Conservation (phyloP, 2,113 vertebrate species). For the Takifugu flavidus region DNA sequence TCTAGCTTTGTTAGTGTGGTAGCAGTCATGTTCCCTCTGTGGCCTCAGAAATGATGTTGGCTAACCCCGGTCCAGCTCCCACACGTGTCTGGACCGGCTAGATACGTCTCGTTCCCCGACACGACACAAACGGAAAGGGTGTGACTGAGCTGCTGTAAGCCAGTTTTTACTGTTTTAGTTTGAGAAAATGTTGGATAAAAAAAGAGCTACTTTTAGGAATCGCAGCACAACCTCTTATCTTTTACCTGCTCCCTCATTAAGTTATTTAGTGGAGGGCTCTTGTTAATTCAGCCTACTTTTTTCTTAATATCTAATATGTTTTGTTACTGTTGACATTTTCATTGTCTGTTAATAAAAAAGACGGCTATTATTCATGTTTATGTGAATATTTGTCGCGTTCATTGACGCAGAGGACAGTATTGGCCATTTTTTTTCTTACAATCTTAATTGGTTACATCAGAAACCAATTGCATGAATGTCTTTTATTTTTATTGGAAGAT, state of each 20-base stretch:
- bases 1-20: slow-evolving; percentile 52
- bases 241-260: slow-evolving; percentile 74
- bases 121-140: neutral
- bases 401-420: neutral
- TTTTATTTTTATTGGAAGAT: neutral
- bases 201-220: slow-evolving; percentile 25
- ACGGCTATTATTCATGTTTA: slow-evolving; percentile 57
- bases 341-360: slow-evolving; percentile 79
- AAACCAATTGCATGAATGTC: neutral
- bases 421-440: neutral
- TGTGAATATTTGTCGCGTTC: slow-evolving; percentile 1
- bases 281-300: slow-evolving; percentile 68
- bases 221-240: slow-evolving; percentile 45
- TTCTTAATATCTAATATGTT: slow-evolving; percentile 69
- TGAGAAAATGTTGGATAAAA: slow-evolving; percentile 15
- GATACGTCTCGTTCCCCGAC: slow-evolving; percentile 8
- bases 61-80: slow-evolving; percentile 44
- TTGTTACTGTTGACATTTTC: slow-evolving; percentile 77
- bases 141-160: slow-evolving; percentile 15
- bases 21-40: slow-evolving; percentile 42
- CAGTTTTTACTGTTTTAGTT: slow-evolving; percentile 9
- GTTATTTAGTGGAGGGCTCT: slow-evolving; percentile 86
- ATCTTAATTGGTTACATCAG: neutral
- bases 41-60: slow-evolving; percentile 18
- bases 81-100: slow-evolving; percentile 29